Base-by-base conservation (phyloP, 2,888 invertebrate genomes). In the Rhagonycha fulva region DNA sequence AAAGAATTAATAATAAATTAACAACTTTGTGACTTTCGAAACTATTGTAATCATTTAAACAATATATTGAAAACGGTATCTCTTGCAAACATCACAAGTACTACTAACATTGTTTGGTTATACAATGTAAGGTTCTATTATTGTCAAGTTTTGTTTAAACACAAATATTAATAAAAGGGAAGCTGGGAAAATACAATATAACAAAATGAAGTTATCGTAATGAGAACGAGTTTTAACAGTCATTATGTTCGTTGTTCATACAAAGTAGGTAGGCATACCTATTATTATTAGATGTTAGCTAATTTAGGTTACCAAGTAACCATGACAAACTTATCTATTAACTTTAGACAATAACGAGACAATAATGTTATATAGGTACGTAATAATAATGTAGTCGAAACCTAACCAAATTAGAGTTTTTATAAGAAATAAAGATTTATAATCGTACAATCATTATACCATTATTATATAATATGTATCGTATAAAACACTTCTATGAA, bases 121-220 rank as follows among this genome's bases (percentile, higher is more conserved):
- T 24, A 71, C 71, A 71, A 71, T 71, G 71, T 66, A 66, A 62
- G n/a, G 47, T 47, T 47, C 47, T 47, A n/a, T 47, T 47, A 47
- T 47, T 47, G 47, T 47, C n/a, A 47, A 47, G 47, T 47, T 47
- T 47, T 47, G 47, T 47, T n/a, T 32, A 71, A 63, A 71, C 24
- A 19, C 32, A 66, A 66, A 71, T 71, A n/a, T n/a, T n/a, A 71
- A 71, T 71, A 71, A 71, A 71, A 60, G 71, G 71, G 66, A 71
- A 66, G 63, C 71, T 71, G 71, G 66, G 71, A 71, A 71, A 70
- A 66, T 9, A n/a, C 68, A 19, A 12, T 47, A 47, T 7, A 68
- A 68, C 14, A 68, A 66, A 47, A 19, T 26, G 70, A 70, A 62
- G 62, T 24, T 28, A 60, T 60, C 60, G 24, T 47, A 60, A 60